phyloP scores from a whole-genome alignment of 2,797 vertebrate species.

The Somateria mollissima region DNA sequence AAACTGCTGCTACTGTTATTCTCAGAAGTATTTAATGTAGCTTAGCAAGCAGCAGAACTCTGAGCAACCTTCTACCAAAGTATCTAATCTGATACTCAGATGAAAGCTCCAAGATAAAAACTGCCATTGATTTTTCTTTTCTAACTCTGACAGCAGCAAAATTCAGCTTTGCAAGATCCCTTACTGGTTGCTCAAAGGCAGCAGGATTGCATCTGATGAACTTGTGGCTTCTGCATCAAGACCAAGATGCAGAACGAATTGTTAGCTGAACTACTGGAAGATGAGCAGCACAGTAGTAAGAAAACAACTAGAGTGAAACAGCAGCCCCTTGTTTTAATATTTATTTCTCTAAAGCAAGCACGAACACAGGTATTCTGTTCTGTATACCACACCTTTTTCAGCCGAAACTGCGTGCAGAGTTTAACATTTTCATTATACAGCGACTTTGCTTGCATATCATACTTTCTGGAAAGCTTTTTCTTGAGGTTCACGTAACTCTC shows the following conservation, averaged over 20 bases:
- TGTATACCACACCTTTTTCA: constrained; percentile 81
- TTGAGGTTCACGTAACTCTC: constrained; percentile 92
- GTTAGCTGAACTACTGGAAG: background rate
- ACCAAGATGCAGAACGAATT: background rate
- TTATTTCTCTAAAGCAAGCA: background rate
- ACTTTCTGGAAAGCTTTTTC: constrained; percentile 86
- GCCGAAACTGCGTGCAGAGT: constrained; percentile 86
- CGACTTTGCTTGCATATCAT: constrained; percentile 79
- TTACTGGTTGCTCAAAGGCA: background rate
- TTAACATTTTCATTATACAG: constrained; percentile 86
- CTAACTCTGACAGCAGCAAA: background rate
- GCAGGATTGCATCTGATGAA: background rate
- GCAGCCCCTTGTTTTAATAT: background rate
- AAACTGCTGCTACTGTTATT: background rate
- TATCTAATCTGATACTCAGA: background rate
- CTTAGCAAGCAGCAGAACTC: background rate
- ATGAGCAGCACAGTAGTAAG: background rate
- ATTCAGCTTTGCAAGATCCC: background rate
- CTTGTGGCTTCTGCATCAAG: too few relatives aligned
- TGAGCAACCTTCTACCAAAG: background rate
- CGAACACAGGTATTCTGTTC: background rate
- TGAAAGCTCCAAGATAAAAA: background rate
- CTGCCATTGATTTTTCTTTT: background rate
- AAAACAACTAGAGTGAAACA: background rate
- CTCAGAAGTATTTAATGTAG: background rate